Conservation (phyloP, 2,888 invertebrate species). For the Drosophila buzzatii region DNA sequence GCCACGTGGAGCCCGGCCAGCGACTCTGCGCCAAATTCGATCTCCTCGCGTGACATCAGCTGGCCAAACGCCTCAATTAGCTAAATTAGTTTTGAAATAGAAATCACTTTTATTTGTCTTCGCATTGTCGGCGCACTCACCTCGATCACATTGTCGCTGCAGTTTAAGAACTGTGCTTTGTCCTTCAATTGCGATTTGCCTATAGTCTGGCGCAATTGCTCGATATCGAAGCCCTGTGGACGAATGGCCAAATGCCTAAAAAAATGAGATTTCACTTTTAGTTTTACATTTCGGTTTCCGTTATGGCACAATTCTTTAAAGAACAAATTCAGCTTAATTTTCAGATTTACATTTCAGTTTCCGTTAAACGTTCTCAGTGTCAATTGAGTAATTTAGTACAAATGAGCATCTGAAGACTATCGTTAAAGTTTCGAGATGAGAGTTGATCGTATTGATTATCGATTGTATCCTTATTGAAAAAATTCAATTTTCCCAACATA, state of each 20-base stretch:
- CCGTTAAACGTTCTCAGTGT: neutral
- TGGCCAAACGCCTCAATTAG: conserved; percentile 45
- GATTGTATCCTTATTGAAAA: neutral
- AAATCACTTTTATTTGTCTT: neutral
- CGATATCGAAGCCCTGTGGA: conserved; percentile 59
- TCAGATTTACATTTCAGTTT: neutral
- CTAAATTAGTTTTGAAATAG: neutral
- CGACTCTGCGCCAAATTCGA: conserved; percentile 55
- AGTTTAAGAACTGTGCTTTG: conserved; percentile 41
- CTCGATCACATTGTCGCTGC: conserved; percentile 53
- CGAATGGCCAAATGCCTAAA: conserved; percentile 35
- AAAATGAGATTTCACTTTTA: neutral
- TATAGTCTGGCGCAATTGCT: conserved; percentile 43
- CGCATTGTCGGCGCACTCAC: conserved; percentile 11
- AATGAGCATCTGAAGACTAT: neutral
- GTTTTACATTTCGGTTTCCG: neutral
- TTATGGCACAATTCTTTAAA: neutral
- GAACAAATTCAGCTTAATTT: neutral
- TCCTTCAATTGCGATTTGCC: conserved; percentile 18
- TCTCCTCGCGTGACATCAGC: conserved; percentile 44
- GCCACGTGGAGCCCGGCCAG: conserved; percentile 54
- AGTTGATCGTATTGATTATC: neutral
- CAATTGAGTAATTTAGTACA: neutral
- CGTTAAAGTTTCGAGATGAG: neutral
- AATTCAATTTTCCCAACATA: too few relatives aligned